These are phyloP conservation scores for Philypnodon macrostomus DNA, from an alignment of 2,797 vertebrate genomes.

Conservation along the genomic window DNA sequence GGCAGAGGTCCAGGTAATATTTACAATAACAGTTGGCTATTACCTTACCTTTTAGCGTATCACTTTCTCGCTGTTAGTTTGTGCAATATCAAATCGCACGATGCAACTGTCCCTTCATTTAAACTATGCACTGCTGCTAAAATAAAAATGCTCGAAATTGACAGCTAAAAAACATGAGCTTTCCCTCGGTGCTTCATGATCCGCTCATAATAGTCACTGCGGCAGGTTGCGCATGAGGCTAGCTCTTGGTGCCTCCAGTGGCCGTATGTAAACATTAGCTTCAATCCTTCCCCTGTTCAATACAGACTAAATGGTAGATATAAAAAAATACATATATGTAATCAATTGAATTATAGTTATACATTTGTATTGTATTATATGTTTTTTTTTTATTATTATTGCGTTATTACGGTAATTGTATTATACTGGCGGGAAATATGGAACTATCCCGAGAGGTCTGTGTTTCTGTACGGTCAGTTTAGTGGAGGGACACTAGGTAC, in stretches of 20 bases:
- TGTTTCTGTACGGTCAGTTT: conserved; percentile 43
- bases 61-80: neutral
- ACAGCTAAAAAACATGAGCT: neutral
- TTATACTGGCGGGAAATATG: too few relatives aligned
- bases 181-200: conserved; percentile 6
- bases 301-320: too few relatives aligned
- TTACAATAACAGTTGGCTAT: neutral
- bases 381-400: too few relatives aligned
- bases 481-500: conserved; percentile 12
- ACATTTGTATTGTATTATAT: too few relatives aligned
- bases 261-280: conserved; percentile 11
- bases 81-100: neutral
- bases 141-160: neutral
- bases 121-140: conserved; percentile 21
- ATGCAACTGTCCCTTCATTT: neutral
- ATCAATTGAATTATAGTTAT: too few relatives aligned
- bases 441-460: neutral
- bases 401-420: too few relatives aligned
- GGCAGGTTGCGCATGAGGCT: conserved; percentile 11
- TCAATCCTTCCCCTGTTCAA: too few relatives aligned
- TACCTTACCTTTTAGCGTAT: conserved; percentile 44
- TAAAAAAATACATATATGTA: too few relatives aligned
- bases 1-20: too few relatives aligned
- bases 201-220: conserved; percentile 7
- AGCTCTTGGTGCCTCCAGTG: conserved; percentile 43